phyloP scores from a whole-genome alignment of 2,113 vertebrate species.

The Falco punctatus region DNA sequence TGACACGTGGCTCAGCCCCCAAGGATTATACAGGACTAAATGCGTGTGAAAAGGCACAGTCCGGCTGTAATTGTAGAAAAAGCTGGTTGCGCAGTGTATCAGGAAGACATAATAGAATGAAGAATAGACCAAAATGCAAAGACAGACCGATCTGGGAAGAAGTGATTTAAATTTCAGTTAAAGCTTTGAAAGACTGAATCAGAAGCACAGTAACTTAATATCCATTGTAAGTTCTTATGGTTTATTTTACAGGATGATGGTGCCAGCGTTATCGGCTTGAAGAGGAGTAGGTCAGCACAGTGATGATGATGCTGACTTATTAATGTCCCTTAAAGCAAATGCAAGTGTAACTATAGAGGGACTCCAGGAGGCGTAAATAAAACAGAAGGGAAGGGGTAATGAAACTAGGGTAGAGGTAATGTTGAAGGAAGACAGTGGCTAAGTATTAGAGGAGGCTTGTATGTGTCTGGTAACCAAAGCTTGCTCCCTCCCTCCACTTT shows the following conservation, averaged over 20 bases:
- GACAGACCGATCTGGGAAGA: background rate
- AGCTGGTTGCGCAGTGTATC: background rate
- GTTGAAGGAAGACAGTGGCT: background rate
- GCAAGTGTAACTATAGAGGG: background rate
- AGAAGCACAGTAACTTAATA: background rate
- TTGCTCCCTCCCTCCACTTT: background rate
- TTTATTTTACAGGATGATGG: background rate
- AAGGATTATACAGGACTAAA: background rate
- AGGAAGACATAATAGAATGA: background rate
- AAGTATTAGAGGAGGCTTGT: background rate
- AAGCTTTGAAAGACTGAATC: background rate
- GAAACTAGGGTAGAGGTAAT: too few species aligned
- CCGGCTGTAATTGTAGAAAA: background rate
- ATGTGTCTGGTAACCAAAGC: background rate
- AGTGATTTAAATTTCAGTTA: background rate
- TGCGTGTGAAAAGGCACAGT: background rate
- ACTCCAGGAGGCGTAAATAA: background rate
- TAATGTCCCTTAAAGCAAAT: background rate
- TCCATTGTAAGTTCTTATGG: background rate
- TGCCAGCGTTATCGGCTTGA: background rate
- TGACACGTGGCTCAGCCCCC: background rate
- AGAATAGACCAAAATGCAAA: background rate
- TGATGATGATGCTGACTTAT: background rate
- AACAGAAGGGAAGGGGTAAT: background rate
- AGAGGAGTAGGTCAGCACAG: background rate